Base-by-base conservation (phyloP, 1,140 invertebrate genomes). In the Anagrus nilaparvatae region DNA sequence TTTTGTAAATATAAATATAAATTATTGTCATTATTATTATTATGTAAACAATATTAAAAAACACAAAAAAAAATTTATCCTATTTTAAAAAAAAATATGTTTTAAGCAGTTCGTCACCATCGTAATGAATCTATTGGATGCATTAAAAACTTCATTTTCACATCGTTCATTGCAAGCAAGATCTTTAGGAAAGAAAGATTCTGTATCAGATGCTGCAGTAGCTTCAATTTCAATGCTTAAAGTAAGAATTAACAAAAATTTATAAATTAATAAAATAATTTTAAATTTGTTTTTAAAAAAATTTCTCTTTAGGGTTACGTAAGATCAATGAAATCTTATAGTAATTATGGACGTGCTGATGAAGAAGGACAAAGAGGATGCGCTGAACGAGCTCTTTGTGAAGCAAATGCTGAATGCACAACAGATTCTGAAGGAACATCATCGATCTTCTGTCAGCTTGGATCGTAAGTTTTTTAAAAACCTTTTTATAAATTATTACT, bases 361-460 rank as follows among this genome's bases (percentile, higher is more conserved):
- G 84, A 87, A 80, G 70, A 87, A 76, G 61, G 84, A 77, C 69
- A 67, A 33, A 47, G 58, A 18, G 66, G 63, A 19, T 69, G 66
- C 30, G 63, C 63, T n/a, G 63, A 67, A 14, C 52, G 66, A 14
- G 63, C 63, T 2, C 74, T 93, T 31, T 94, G 90, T 57, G 84
- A 92, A 54, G 88, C 88, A 3, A 91, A 86, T 58, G 80, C 75
- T 16, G 87, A 91, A 58, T 93, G 88, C 60, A 74, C 82, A n/a
- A 71, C 73, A 7, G 86, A 89, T 54, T 80, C 86, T 37, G 68
- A 72, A 39, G 84, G 85, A 50, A 78, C 80, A 46, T 85, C 81
- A 48, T 82, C 84, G 52, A 77, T 92, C 37, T 89, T 91, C 76
- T 92, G 89, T 55, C 87, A 92, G 70, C 70, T 93, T 50, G 87